Evolutionary conservation across 2,797 vertebrate species (phyloP), one percentile per base, ranked within the genome.

Genomic region (Karalla daura): DNA sequence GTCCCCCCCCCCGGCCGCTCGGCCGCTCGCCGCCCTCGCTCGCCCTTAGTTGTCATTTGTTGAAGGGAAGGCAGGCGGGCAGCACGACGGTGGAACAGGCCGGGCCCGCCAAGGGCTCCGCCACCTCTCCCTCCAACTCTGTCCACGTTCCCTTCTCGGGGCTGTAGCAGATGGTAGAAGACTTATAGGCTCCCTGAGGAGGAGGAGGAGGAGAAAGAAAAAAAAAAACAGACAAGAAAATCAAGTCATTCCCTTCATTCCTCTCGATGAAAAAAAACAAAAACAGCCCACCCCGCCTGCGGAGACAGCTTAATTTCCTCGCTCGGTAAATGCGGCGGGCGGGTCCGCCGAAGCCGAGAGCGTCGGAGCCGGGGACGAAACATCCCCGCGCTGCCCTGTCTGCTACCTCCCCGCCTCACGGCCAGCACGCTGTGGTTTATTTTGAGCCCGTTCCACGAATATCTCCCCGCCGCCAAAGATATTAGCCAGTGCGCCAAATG

Each of bases 101-200:
- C 0, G 98, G 98, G 60, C 98, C 98, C 0, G 98, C 98, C 47
- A 99, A 90, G 11, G 98, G 98, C 89, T 99, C 98, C 0, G 97
- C 98, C 71, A 99, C 97, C 7, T 99, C 98, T 46, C 98, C 98
- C 88, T 99, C 98, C 45, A 99, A 89, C 91, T 99, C 98, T 79
- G 95, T 99, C 98, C 98, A 99, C 56, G 94, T 95, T 80, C 95
- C 97, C 84, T 99, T 99, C 88, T 99, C 98, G 61, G 98, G 97
- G 89, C 96, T 98, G 71, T 99, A 99, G 91, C 98, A 99, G 93
- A 99, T 99, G 71, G 98, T 99, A 11, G 97, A 99, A 50, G 98
- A 99, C 91, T 99, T 99, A 89, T 99, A 99, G 50, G 98, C 98
- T 35, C 98, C 98, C 98, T 99, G 92, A 25, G 92, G 92, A 92